These are phyloP conservation scores for Papilio glaucus DNA, from an alignment of 1,140 invertebrate genomes.

Conservation along the genomic window DNA sequence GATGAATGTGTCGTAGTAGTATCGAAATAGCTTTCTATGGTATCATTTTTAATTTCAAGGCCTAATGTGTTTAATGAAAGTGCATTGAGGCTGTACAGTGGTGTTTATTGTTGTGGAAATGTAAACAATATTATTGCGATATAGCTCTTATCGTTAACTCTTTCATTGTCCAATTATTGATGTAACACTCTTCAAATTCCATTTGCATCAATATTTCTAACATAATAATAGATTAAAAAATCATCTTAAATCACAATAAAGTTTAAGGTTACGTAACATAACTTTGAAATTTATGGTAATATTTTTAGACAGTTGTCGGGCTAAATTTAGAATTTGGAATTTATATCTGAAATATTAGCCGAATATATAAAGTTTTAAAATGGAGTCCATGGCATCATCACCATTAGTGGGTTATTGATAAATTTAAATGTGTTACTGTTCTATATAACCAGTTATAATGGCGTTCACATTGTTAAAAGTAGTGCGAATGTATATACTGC, in stretches of 20 bases:
- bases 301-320: constrained; percentile 14
- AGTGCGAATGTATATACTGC: constrained; percentile 20
- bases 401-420: constrained; percentile 26
- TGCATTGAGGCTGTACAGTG: neutral
- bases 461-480: constrained; percentile 15
- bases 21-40: too few relatives aligned
- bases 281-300: constrained; percentile 26
- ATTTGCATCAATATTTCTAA: neutral
- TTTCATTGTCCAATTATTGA: neutral
- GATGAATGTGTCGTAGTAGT: too few relatives aligned
- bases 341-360: constrained; percentile 1
- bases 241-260: neutral
- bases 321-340: constrained; percentile 18
- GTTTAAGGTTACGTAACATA: neutral
- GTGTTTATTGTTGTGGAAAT: neutral
- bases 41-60: constrained; percentile 7
- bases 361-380: constrained; percentile 13
- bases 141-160: neutral
- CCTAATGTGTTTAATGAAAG: constrained; percentile 9
- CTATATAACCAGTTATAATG: constrained; percentile 8
- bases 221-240: constrained; percentile 15
- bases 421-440: constrained; percentile 31
- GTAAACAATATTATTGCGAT: neutral
- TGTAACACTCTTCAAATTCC: constrained; percentile 2
- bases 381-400: constrained; percentile 14